Conservation (phyloP, 2,888 invertebrate genomes). For the Opisthograptis luteolata region DNA sequence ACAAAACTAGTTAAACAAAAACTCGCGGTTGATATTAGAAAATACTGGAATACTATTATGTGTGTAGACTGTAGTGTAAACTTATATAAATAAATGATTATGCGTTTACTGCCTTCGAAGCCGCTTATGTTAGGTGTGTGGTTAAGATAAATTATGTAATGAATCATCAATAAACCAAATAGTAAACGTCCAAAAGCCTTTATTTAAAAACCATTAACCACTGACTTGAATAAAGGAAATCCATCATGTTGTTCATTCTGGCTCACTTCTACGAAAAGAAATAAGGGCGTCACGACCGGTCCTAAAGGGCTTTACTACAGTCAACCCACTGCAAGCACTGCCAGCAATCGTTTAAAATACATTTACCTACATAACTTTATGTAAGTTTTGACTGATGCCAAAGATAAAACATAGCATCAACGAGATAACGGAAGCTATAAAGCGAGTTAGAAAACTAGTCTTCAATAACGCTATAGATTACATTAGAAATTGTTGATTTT, state of each 20-base stretch:
- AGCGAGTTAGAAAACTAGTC: constrained; percentile 31
- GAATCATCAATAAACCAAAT: too few relatives aligned
- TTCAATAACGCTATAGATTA: constrained; percentile 31
- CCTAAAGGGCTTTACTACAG: constrained; percentile 39
- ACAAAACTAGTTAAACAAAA: too few relatives aligned
- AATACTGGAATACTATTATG: too few relatives aligned
- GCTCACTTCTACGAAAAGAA: constrained; percentile 48
- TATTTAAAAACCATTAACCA: neutral
- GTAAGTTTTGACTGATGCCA: constrained; percentile 16
- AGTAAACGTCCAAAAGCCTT: neutral
- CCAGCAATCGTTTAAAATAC: constrained; percentile 32
- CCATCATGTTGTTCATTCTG: constrained; percentile 25
- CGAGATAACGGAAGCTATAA: constrained; percentile 27
- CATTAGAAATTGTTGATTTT: constrained; percentile 23
- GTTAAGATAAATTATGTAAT: too few relatives aligned
- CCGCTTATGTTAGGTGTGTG: too few relatives aligned
- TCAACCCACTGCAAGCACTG: constrained; percentile 10
- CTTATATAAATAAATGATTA: too few relatives aligned
- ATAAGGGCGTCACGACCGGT: constrained; percentile 63
- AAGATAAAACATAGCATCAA: constrained; percentile 25
- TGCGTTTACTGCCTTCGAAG: too few relatives aligned
- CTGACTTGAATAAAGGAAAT: constrained; percentile 20
- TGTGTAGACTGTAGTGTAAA: too few relatives aligned
- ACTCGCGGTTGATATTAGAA: too few relatives aligned
- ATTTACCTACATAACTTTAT: constrained; percentile 25